These are phyloP conservation scores for Drosophila erecta DNA, from an alignment of 1,140 invertebrate species.

Conservation along the genomic window DNA sequence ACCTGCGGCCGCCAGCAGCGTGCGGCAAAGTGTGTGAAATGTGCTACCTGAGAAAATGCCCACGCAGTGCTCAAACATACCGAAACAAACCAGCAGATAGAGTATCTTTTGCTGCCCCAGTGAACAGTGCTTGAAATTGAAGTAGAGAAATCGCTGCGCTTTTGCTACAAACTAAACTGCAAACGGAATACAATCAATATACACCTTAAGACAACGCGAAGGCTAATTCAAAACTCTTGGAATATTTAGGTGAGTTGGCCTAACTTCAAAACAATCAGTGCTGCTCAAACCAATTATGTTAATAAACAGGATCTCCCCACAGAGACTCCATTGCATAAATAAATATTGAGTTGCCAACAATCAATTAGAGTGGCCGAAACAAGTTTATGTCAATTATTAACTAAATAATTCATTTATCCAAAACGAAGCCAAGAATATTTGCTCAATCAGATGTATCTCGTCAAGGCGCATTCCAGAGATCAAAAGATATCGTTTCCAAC, in stretches of 20 bases:
- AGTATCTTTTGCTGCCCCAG: constrained; percentile 18
- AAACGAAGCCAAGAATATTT: no score
- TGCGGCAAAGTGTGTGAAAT: constrained; percentile 46
- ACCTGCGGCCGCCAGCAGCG: constrained; percentile 46
- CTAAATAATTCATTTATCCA: no score
- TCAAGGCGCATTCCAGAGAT: no score
- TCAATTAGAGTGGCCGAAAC: no score
- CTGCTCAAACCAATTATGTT: not conserved
- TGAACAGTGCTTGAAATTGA: constrained; percentile 21
- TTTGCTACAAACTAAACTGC: constrained; percentile 1
- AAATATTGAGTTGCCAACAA: no score
- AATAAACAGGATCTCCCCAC: constrained; percentile 9
- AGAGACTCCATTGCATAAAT: not conserved
- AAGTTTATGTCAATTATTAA: no score
- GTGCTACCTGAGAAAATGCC: constrained; percentile 30
- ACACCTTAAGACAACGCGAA: constrained; percentile 7
- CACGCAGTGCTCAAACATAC: constrained; percentile 50
- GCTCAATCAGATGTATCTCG: no score
- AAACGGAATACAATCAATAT: constrained; percentile 37
- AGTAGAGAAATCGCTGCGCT: constrained; percentile 19
- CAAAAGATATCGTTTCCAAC: not conserved
- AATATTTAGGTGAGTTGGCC: constrained; percentile 24
- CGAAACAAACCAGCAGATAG: constrained; percentile 51
- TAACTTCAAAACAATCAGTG: not conserved
- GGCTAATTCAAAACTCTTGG: constrained; percentile 7